Conservation (phyloP, 1,140 invertebrate genomes). For the Tetramorium alpestre region DNA sequence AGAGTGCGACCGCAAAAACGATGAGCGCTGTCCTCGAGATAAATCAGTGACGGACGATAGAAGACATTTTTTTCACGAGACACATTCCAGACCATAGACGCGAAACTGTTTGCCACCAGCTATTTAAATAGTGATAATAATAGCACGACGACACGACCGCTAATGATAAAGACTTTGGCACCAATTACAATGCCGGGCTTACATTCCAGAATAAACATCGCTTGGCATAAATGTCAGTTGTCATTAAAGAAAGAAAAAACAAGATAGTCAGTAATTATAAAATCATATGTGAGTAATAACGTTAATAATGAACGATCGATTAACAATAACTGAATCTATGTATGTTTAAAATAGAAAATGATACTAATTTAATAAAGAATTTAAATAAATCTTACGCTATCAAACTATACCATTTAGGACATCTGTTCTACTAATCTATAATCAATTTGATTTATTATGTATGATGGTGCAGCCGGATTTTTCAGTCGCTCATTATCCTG, state of each 20-base stretch:
- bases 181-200: not conserved
- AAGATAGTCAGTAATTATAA: not conserved
- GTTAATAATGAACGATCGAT: not conserved
- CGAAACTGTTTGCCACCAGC: not conserved
- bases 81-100: slow-evolving; percentile 39
- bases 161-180: slow-evolving; percentile 11
- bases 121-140: slow-evolving; percentile 49
- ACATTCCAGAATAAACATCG: slow-evolving; percentile 2
- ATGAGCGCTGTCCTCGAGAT: slow-evolving; percentile 36
- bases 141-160: not conserved
- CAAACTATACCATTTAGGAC: not conserved
- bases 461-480: not conserved
- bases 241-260: not conserved
- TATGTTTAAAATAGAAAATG: not conserved
- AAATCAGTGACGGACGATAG: slow-evolving; percentile 9
- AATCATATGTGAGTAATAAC: not conserved
- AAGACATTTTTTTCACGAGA: slow-evolving; percentile 27
- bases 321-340: not conserved
- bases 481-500: not conserved
- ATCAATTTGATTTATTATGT: not conserved
- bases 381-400: not conserved
- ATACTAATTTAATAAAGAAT: not conserved
- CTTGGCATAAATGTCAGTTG: not conserved
- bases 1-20: slow-evolving; percentile 19
- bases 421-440: not conserved